Base-by-base conservation (phyloP, 2,797 vertebrate genomes). In the Glyptemys insculpta region DNA sequence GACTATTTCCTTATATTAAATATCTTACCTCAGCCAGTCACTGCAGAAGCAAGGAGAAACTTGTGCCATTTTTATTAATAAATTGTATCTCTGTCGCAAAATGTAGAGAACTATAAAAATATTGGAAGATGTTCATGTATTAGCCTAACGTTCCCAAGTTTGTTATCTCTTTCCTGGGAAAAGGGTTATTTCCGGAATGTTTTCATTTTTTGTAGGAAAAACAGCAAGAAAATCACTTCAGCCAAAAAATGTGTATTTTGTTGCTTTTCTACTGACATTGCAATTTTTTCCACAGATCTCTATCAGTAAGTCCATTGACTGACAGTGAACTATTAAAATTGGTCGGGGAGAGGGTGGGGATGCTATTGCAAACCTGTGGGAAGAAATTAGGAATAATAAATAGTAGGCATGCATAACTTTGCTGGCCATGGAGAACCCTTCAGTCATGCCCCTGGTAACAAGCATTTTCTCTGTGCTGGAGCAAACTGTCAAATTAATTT, bases 201-300 rank as follows among this genome's bases (percentile, higher is more conserved):
- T 23, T 37, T 68, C 37, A 34, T 10, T 72, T 41, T 10, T 72
- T 72, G n/a, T 23, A 72, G n/a, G 65, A 41, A 72, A 72, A 72
- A 72, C 19, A 41, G 65, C 19, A 68, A 8, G 16, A 41, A 37
- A 72, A 41, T 23, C 7, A n/a, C 34, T 65, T 65, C 9, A 4
- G 8, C 34, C 8, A 65, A 65, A 65, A 65, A 37, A 68, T 21
- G n/a, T 37, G 65, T 34, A 31, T 23, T n/a, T 68, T 37, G 19
- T 68, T 68, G n/a, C n/a, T 72, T 72, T 27, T 76, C 41, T 27
- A 3, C 23, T 12, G 31, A 56, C 4, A 23, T 65, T 29, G 19
- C 1, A 0, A 7, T 27, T 85, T 82, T 74, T 56, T 53, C 23
- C 0, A 0, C 56, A 19, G 83, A 19, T 1, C 83, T 84, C 18